A percentile compares a stretch with the other conserved stretches of the same genome.
phyloP scores from a whole-genome alignment of 2,888 invertebrate genomes.

The Dorcus parallelipipedus region DNA sequence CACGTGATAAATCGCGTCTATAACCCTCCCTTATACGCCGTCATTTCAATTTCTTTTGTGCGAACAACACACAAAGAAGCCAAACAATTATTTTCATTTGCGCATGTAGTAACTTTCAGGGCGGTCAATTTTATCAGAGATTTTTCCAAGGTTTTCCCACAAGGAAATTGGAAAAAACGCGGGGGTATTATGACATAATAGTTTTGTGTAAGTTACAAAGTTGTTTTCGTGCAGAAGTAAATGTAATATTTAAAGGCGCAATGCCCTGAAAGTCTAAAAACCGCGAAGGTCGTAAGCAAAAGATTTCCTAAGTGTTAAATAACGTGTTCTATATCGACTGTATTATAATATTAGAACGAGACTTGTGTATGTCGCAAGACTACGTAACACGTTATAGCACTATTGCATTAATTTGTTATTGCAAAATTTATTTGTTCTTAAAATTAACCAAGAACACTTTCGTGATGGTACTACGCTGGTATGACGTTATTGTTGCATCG shows the following conservation, averaged over 20 bases:
- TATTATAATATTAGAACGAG: conserved; percentile 25
- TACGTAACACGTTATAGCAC: conserved; percentile 17
- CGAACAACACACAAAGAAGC: no score
- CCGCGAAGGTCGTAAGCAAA: conserved; percentile 26
- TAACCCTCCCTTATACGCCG: no score
- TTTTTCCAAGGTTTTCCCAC: no score
- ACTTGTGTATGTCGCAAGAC: conserved; percentile 20
- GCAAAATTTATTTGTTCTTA: not conserved
- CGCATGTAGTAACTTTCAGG: no score
- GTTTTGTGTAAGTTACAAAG: no score
- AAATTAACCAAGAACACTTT: not conserved
- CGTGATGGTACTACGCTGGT: not conserved
- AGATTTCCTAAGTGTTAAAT: conserved; percentile 31
- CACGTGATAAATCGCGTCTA: no score
- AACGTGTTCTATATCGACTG: conserved; percentile 28
- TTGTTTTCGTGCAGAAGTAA: not conserved
- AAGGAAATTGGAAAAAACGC: no score
- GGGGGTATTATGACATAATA: no score
- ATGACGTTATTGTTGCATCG: no score
- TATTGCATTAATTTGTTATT: not conserved
- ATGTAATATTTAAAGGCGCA: conserved; percentile 18
- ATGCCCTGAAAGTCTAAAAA: conserved; percentile 30
- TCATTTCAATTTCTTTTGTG: no score
- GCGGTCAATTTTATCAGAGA: no score
- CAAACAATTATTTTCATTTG: no score